phyloP scores from a whole-genome alignment of 2,113 vertebrate species.

The Chauna torquata region DNA sequence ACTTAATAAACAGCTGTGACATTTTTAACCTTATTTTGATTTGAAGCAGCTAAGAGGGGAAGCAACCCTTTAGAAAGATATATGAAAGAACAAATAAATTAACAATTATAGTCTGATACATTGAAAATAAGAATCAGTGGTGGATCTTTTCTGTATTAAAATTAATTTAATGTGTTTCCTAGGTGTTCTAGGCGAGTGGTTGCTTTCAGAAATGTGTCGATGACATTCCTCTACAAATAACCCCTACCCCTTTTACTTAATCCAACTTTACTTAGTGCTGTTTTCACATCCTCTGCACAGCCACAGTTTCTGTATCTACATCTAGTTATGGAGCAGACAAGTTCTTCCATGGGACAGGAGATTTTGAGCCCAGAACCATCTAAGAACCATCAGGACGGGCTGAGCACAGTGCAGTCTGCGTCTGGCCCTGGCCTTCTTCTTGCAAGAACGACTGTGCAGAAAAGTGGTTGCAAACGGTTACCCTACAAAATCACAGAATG shows the following conservation, averaged over 20 bases:
- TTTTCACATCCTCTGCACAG: neutral
- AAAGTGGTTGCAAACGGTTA: neutral
- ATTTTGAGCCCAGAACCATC: accelerated
- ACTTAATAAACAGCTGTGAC: neutral
- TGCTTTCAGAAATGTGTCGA: neutral
- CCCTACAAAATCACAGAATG: neutral
- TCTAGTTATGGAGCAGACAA: neutral
- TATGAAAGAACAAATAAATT: neutral
- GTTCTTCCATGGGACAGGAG: neutral
- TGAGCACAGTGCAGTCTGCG: neutral
- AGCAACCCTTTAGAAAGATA: neutral
- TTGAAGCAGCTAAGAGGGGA: neutral
- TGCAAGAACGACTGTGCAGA: neutral
- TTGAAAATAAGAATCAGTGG: neutral
- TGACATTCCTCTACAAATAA: neutral
- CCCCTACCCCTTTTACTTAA: neutral
- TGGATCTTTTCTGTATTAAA: neutral
- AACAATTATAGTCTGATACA: neutral
- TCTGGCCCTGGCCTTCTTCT: neutral
- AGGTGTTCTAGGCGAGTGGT: neutral
- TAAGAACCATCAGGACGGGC: too few relatives aligned
- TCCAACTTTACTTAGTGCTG: neutral
- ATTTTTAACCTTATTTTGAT: neutral
- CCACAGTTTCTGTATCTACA: neutral
- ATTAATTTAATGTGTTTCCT: neutral